Conservation (phyloP, 2,888 invertebrate species). For the Ctenicera cuprea region DNA sequence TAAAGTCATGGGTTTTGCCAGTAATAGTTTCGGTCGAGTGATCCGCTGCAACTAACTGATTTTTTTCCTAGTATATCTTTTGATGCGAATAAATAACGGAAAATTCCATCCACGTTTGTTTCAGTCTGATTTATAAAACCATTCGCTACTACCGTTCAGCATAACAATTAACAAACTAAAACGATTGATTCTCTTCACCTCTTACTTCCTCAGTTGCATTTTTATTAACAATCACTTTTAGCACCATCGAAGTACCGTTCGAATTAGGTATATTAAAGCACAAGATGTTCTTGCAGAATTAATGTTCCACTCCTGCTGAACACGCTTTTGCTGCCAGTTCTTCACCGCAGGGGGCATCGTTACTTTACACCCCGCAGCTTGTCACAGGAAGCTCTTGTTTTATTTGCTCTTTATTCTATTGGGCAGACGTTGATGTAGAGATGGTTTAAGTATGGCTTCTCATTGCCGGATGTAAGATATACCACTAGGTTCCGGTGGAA, state of each 20-base stretch:
- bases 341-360: slow-evolving; percentile 9
- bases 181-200: slow-evolving; percentile 8
- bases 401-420: slow-evolving; percentile 28
- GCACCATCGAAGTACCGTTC: slow-evolving; percentile 9
- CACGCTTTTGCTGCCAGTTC: slow-evolving; percentile 7
- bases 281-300: slow-evolving; percentile 4
- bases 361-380: slow-evolving; percentile 7
- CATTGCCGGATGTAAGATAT: slow-evolving; percentile 30
- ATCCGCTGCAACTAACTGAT: no score
- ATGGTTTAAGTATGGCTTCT: slow-evolving; percentile 32
- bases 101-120: no score
- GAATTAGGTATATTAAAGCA: neutral
- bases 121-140: no score
- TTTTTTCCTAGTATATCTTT: no score
- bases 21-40: no score
- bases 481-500: slow-evolving; percentile 32
- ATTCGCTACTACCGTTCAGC: neutral
- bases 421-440: slow-evolving; percentile 25
- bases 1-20: no score
- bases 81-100: no score
- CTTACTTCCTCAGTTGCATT: slow-evolving; percentile 29
- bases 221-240: slow-evolving; percentile 31
- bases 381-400: slow-evolving; percentile 40
- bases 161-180: slow-evolving; percentile 23
- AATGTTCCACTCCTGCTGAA: slow-evolving; percentile 18